Base-by-base conservation (phyloP, 2,113 vertebrate species). In the Origma solitaria region DNA sequence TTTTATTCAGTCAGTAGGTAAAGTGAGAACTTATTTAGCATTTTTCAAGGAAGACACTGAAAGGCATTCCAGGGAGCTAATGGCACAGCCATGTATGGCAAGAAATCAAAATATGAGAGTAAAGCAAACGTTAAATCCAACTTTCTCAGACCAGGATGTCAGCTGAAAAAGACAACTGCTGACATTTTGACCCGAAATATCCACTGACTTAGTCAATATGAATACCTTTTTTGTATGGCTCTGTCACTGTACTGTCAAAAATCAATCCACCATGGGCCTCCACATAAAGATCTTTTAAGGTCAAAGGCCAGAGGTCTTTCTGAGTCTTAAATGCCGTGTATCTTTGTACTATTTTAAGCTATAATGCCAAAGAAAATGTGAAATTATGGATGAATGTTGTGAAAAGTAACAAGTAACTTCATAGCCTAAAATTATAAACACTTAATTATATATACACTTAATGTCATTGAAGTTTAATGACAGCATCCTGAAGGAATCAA, bases 141-240 rank as follows among this genome's bases (percentile, higher is more conserved):
- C 88, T 91, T 80, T 88, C 54, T 50, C 53, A 93, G 87, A 92
- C 51, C 90, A 92, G 88, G 92, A 97, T 97, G 94, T 96, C 94
- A 96, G 92, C 85, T 97, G 83, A 95, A 93, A 96, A 94, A 96
- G 93, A 97, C 95, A 97, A 94, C 90, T 91, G 84, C 92, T 97
- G 95, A 96, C 97, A 96, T 96, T 95, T 97, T 97, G 97, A 98
- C 97, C 98, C 96, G 96, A 96, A 95, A 95, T 94, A 97, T 96
- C 71, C 95, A 92, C 91, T 82, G 95, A 88, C 81, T 96, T 91
- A 83, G 91, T 94, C 87, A 94, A 87, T 91, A 93, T 97, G 97
- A 98, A 97, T 97, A 92, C 82, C 90, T 96, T 96, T 97, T 97
- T 97, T 97, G 97, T 97, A 91, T 78, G 80, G 38, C 77, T 96